These are phyloP conservation scores for Equus przewalskii DNA, from an alignment of 2,113 vertebrate species.

Conservation along the genomic window DNA sequence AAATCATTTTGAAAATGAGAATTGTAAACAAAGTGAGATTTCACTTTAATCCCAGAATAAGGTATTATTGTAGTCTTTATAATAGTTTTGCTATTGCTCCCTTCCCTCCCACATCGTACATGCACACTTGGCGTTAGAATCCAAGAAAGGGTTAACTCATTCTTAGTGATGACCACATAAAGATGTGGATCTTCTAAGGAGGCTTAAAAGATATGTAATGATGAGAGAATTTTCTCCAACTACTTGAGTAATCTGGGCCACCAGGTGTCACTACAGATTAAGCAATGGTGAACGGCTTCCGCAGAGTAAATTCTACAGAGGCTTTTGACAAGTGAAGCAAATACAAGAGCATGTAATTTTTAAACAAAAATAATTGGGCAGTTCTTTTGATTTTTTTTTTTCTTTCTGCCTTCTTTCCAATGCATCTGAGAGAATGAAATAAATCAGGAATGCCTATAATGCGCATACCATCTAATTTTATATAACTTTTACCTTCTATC, in stretches of 20 bases:
- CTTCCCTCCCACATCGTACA: neutral
- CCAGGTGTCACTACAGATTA: constrained; percentile 92
- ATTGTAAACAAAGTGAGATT: neutral
- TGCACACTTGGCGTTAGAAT: neutral
- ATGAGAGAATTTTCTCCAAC: neutral
- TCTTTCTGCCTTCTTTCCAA: neutral
- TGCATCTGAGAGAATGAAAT: constrained; percentile 62
- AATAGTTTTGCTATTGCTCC: neutral
- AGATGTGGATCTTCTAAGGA: neutral
- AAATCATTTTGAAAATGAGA: neutral
- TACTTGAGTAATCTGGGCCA: constrained; percentile 81
- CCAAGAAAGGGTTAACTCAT: neutral
- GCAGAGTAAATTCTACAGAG: constrained; percentile 2
- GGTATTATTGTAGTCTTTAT: neutral
- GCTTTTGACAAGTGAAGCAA: constrained; percentile 48
- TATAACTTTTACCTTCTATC: constrained; percentile 38
- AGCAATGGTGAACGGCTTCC: constrained; percentile 76
- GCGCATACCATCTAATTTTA: constrained; percentile 56
- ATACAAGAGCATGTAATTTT: constrained; percentile 59
- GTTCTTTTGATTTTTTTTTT: neutral
- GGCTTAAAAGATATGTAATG: neutral
- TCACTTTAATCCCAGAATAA: neutral
- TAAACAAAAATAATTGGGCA: constrained; percentile 58
- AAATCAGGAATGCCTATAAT: constrained; percentile 65
- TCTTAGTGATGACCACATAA: neutral